Conservation (phyloP, 2,888 invertebrate genomes). For the Andrena trimmerana region DNA sequence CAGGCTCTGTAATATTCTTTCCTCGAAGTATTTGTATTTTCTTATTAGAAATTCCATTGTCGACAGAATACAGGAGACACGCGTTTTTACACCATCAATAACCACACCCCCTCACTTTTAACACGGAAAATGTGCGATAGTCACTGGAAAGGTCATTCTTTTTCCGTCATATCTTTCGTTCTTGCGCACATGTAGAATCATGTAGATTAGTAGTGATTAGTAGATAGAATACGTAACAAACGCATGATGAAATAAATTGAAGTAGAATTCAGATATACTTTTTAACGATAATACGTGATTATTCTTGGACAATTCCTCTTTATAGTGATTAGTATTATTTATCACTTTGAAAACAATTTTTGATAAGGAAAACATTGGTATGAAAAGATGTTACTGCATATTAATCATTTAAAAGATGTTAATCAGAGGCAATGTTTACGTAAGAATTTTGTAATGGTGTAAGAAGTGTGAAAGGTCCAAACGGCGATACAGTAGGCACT, state of each 20-base stretch:
- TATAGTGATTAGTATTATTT: no score
- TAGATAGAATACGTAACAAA: background rate
- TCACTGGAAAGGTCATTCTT: conserved; percentile 43
- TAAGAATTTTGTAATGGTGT: background rate
- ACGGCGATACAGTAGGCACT: background rate
- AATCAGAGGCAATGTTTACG: background rate
- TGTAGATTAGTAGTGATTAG: no score
- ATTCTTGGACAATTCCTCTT: no score
- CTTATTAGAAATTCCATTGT: conserved; percentile 72
- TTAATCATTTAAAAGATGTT: background rate
- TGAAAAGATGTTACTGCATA: background rate
- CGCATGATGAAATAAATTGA: conserved; percentile 2
- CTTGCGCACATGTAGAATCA: background rate
- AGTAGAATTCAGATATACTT: background rate
- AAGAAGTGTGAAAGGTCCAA: background rate
- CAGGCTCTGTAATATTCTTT: conserved; percentile 75
- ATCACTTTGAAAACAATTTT: no score
- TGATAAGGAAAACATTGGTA: no score
- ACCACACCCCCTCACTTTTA: conserved; percentile 58
- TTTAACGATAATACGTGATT: background rate
- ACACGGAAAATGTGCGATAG: conserved; percentile 49
- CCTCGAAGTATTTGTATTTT: conserved; percentile 70
- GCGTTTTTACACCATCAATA: conserved; percentile 48
- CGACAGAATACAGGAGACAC: conserved; percentile 11
- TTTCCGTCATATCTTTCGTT: conserved; percentile 40